Evolutionary conservation across 1,140 invertebrate species (phyloP), one percentile per base, ranked within the genome.

Genomic region (Copidosoma floridanum): DNA sequence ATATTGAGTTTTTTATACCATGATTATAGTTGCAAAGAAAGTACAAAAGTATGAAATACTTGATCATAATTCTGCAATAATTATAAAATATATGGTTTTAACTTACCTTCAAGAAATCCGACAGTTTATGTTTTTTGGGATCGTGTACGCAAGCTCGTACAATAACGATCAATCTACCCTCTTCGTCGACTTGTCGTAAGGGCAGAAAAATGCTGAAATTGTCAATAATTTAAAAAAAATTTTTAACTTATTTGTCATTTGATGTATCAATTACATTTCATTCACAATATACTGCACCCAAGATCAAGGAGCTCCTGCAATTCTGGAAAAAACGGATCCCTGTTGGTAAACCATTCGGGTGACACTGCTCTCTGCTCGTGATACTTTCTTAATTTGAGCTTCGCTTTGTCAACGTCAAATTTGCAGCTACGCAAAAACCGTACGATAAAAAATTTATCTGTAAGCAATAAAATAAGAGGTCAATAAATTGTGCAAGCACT

Each of bases 391-490:
- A 88, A 67, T 68, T 86, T 88, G 24, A 56, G 71, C 65, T 86
- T 85, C 0, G 84, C 75, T 64, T 75, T 80, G 8, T 85, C 82
- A 0, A 83, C 53, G 62, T 86, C 76, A 66, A 83, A 88, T 71
- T 88, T 88, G 50, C 84, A 84, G 21, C 80, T 78, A 38, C 85
- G 75, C 35, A 88, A 65, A 71, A 88, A 89, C 35, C 84, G 80
- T 16, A 86, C 61, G 11, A 88, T 75, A 23, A 81, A 82, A 55
- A 82, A 80, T 37, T 83, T 82, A 58, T 86, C 83, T 70, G 54
- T 37, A 16, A 38, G 57, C 35, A 57, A 56, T 52, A 65, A 54
- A 57, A 4, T 32, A 43, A 11, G 3, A 41, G 0, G 6, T 32
- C 29, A 12, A 32, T 32, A 32, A 32, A 6, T 32, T 12, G 6